Evolutionary conservation across 2,797 vertebrate genomes (phyloP).

Genomic region (Sebastolobus alascanus): DNA sequence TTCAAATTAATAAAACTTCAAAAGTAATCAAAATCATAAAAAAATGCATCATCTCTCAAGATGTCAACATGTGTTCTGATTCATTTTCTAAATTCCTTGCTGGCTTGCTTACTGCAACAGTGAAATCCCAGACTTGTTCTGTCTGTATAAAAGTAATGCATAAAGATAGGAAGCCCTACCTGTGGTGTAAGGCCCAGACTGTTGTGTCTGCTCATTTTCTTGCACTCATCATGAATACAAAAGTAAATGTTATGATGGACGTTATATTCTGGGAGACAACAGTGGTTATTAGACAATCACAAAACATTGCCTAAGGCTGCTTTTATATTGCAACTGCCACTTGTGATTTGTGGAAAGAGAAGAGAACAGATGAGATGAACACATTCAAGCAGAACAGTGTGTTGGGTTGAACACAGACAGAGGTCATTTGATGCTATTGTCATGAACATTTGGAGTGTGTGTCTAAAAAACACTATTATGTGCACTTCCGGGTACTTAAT

Average conservation of each 20-base stretch:
- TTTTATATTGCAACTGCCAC: conserved; percentile 23
- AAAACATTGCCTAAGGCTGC: conserved; percentile 26
- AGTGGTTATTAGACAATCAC: conserved; percentile 5
- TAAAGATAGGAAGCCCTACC: not conserved
- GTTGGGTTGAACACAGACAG: not conserved
- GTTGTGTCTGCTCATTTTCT: not conserved
- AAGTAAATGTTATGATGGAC: not conserved
- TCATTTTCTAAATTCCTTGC: not conserved
- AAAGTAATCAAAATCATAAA: conserved; percentile 13
- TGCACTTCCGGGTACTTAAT: not conserved
- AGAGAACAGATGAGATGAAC: conserved; percentile 16
- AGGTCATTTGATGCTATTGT: not conserved
- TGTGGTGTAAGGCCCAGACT: not conserved
- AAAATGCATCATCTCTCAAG: not conserved
- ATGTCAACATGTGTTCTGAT: not conserved
- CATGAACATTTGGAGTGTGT: not conserved
- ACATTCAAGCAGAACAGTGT: conserved; percentile 14
- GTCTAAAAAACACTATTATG: not conserved
- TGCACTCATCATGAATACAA: not conserved
- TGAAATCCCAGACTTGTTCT: not conserved
- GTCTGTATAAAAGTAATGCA: not conserved
- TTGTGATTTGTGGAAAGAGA: conserved; percentile 25
- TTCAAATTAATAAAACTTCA: conserved; percentile 24
- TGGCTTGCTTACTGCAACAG: not conserved
- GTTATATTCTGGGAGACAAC: not conserved